Evolutionary conservation across 2,888 invertebrate species (phyloP).

Genomic region (Calameuta idolon): DNA sequence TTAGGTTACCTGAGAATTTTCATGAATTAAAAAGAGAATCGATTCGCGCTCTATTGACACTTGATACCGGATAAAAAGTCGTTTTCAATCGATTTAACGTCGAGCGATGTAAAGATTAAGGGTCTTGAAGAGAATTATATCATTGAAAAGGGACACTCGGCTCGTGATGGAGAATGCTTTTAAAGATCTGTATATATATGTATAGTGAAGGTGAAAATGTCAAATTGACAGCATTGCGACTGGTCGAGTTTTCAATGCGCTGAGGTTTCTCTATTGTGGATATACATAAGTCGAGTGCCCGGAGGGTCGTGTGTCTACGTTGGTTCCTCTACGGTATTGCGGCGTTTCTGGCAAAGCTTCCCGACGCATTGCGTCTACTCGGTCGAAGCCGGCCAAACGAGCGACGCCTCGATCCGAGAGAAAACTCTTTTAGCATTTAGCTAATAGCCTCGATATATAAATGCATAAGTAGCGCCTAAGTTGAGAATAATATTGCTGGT

Average conservation of each 20-base stretch:
- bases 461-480: constrained; percentile 11
- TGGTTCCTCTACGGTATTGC: constrained; percentile 34
- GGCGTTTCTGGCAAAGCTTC: constrained; percentile 46
- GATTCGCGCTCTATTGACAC: neutral
- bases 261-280: neutral
- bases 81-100: neutral
- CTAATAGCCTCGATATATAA: constrained; percentile 21
- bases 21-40: neutral
- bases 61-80: neutral
- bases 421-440: constrained; percentile 29
- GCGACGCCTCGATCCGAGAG: constrained; percentile 25
- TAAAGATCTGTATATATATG: neutral
- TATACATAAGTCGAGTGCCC: neutral
- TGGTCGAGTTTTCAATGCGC: neutral
- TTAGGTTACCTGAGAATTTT: neutral
- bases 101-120: neutral
- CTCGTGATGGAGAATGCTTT: neutral
- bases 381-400: constrained; percentile 16
- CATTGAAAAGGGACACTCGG: neutral
- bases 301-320: neutral
- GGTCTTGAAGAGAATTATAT: neutral
- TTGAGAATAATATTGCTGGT: constrained; percentile 24
- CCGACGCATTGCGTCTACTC: constrained; percentile 56
- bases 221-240: neutral
- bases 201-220: neutral